Base-by-base conservation (phyloP, 2,113 vertebrate species). In the Chaetops frenatus region DNA sequence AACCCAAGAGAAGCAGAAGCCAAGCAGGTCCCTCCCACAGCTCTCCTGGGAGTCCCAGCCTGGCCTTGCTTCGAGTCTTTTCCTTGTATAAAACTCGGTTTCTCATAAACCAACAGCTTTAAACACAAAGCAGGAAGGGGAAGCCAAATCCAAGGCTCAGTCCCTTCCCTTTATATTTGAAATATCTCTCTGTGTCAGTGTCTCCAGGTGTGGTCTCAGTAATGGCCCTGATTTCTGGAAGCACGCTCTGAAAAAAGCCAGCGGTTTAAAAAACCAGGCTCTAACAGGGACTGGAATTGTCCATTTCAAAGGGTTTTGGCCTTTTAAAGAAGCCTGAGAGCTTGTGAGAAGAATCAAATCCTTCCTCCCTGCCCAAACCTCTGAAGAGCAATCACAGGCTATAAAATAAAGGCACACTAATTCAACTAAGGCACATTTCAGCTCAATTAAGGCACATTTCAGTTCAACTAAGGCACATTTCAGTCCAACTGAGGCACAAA, bases 91-190 rank as follows among this genome's bases (percentile, higher is more conserved):
- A 14, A 92, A 44, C 1, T 6, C 4, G 0, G 15, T 29, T 85
- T 57, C 71, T 36, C 50, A 67, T 24, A 45, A 82, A 44, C 25
- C 7, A 21, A 72, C 48, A 69, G 65, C 66, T 87, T 85, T 8
- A 51, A 79, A 64, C 58, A 91, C 94, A 89, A 90, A 91, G 94
- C 72, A 57, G 91, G 88, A 80, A 87, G 60, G 82, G 79, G 67
- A 95, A 85, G 48, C 51, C 70, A 76, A 86, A 85, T 35, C 62
- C 48, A 12, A 57, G 76, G 2, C 79, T 81, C 76, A 29, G 58
- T 47, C 76, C 72, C 60, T 78, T 50, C 61, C 60, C 54, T 60
- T 57, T 15, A 29, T 69, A 51, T 65, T 56, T 5, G 23, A 47
- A 74, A 35, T 23, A 14, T 29, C 28, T 76, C 40, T 33, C 61